These are phyloP conservation scores for Cottoperca gobio DNA, from an alignment of 2,797 vertebrate species.

Conservation along the genomic window DNA sequence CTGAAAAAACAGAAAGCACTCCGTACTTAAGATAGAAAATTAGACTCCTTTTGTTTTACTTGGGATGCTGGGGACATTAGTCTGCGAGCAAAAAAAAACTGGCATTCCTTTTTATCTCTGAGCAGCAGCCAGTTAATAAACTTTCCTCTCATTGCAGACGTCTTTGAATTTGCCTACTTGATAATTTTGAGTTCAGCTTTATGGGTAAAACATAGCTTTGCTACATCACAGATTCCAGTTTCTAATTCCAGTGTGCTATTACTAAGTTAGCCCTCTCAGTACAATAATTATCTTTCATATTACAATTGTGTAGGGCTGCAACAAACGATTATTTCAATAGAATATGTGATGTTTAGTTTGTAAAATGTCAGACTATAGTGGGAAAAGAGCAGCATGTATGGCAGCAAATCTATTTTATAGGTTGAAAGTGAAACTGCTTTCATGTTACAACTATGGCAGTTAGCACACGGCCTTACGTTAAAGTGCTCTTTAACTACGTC, in stretches of 20 bases:
- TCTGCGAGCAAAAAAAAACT: background rate
- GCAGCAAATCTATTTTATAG: background rate
- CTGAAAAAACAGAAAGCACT: background rate
- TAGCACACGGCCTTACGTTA: background rate
- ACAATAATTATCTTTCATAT: no score
- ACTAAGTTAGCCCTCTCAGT: background rate
- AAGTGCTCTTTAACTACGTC: background rate
- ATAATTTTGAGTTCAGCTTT: background rate
- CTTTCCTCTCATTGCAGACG: background rate
- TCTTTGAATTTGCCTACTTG: background rate
- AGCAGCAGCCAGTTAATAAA: background rate
- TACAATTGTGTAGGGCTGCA: no score
- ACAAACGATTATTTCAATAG: background rate
- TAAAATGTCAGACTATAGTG: background rate
- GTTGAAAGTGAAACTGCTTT: background rate
- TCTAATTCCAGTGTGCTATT: background rate
- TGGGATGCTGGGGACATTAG: background rate
- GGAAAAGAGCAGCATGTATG: background rate
- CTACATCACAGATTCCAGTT: background rate
- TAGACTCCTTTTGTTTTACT: background rate
- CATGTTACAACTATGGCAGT: background rate
- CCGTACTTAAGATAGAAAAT: background rate
- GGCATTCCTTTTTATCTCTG: background rate
- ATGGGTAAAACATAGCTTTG: background rate
- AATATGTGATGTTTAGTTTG: background rate